Evolutionary conservation across 2,797 vertebrate species (phyloP).

Genomic region (Pantherophis alleghaniensis): DNA sequence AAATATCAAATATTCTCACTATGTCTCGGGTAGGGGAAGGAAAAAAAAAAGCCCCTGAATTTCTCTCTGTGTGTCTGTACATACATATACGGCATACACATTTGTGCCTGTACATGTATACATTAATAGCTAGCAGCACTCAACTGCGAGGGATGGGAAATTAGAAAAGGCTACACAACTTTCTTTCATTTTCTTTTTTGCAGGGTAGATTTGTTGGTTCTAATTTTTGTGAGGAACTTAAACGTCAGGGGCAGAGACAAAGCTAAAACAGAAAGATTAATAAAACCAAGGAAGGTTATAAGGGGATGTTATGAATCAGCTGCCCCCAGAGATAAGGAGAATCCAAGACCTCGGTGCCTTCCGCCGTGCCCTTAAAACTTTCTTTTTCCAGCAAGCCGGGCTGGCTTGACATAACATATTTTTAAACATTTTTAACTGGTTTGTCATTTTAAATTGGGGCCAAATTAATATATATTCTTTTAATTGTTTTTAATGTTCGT

Average conservation of each 20-base stretch:
- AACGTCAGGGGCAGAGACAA: slow-evolving; percentile 37
- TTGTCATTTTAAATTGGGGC: too few relatives aligned
- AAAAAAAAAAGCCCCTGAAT: not conserved
- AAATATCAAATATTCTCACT: slow-evolving; percentile 44
- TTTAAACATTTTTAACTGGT: too few relatives aligned
- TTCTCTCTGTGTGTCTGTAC: not conserved
- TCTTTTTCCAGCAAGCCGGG: too few relatives aligned
- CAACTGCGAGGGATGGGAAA: not conserved
- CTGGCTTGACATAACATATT: too few relatives aligned
- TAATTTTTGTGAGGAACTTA: slow-evolving; percentile 49
- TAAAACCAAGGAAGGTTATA: slow-evolving; percentile 24
- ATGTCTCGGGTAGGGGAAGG: slow-evolving; percentile 34
- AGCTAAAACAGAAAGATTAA: not conserved
- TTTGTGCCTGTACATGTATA: not conserved
- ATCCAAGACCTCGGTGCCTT: too few relatives aligned
- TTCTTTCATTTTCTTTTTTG: not conserved
- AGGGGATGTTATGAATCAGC: not conserved
- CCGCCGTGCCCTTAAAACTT: too few relatives aligned
- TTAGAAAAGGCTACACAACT: not conserved
- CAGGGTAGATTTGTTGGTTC: slow-evolving; percentile 47
- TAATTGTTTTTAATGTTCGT: too few relatives aligned
- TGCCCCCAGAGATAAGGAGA: too few relatives aligned
- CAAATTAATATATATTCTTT: too few relatives aligned
- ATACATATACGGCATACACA: not conserved
- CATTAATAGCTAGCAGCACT: not conserved